Evolutionary conservation across 2,113 vertebrate genomes (phyloP).

Genomic region (Trochalopteron elliotii): DNA sequence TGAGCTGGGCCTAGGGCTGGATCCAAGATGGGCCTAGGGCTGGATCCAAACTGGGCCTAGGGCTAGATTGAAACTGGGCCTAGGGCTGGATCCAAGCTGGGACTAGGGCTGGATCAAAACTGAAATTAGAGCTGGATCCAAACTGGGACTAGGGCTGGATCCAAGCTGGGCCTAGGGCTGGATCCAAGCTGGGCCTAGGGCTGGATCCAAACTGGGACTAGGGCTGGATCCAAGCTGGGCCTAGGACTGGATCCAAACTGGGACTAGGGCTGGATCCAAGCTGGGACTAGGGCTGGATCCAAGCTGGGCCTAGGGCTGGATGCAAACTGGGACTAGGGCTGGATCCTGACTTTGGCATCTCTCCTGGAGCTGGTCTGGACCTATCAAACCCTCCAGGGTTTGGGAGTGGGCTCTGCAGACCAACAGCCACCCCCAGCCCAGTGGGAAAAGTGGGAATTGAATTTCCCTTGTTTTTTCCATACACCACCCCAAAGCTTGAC

Average conservation of each 20-base stretch:
- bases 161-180: background rate
- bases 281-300: too few species aligned
- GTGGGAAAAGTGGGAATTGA: background rate
- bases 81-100: background rate
- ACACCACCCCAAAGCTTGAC: background rate
- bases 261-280: background rate
- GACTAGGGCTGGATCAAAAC: background rate
- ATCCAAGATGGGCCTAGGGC: too few species aligned
- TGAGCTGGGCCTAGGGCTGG: background rate
- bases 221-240: background rate
- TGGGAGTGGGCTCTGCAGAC: rapidly evolving
- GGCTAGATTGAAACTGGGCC: background rate
- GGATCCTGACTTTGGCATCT: rapidly evolving
- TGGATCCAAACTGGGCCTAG: background rate
- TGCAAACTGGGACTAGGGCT: too few species aligned
- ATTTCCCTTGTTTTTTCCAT: background rate
- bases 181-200: background rate
- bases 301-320: too few species aligned
- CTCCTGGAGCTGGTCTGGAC: rapidly evolving
- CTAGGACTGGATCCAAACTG: background rate
- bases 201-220: background rate
- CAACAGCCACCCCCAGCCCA: background rate
- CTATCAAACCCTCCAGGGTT: rapidly evolving
- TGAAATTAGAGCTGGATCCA: background rate
- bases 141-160: background rate